Evolutionary conservation across 1,140 invertebrate genomes (phyloP), one percentile per base, ranked within the genome.

Genomic region (Scaptomyza graminum): DNA sequence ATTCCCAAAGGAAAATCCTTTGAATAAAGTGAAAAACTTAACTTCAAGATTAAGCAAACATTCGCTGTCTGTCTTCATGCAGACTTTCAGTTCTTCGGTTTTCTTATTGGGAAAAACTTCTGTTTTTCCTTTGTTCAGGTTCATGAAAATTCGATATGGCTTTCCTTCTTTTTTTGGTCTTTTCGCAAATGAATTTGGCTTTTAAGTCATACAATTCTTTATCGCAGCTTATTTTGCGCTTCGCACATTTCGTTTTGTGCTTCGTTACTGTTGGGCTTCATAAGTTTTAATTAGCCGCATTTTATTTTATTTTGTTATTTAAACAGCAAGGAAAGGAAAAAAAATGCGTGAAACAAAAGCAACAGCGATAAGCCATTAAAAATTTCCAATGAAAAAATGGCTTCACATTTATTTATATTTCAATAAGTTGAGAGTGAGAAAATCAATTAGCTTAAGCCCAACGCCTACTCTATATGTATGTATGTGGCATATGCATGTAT

Each of bases 241-340:
- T 63, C 18, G 41, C 37, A 54, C 46, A 34, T 44, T 22, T 46
- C 43, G 3, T 6, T 46, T 51, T 59, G 39, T 5, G 50, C 46
- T 71, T 47, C 41, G 37, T 61, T 54, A 47, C 46, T 49, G 63
- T 51, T 54, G 64, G 47, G 44, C 64, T 75, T 81, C 60, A 85
- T 69, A 85, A 85, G 77, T 85, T 87, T 85, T 85, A 85, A 85
- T 87, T 85, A 85, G 77, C 74, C 82, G 82, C 74, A 83, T 88
- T 87, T 87, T 87, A 87, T 87, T 73, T 70, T 56, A 76, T 79
- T 83, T 79, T n/a, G n/a, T n/a, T n/a, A 79, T 83, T 69, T 79
- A 72, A 79, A 83, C 79, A 83, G 50, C 51, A 62, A 18, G 44
- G n/a, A 55, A 60, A 28, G 50, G 51, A 63, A 67, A 68, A 46